Conservation (phyloP, 2,888 invertebrate genomes). For the Emmelina monodactyla region DNA sequence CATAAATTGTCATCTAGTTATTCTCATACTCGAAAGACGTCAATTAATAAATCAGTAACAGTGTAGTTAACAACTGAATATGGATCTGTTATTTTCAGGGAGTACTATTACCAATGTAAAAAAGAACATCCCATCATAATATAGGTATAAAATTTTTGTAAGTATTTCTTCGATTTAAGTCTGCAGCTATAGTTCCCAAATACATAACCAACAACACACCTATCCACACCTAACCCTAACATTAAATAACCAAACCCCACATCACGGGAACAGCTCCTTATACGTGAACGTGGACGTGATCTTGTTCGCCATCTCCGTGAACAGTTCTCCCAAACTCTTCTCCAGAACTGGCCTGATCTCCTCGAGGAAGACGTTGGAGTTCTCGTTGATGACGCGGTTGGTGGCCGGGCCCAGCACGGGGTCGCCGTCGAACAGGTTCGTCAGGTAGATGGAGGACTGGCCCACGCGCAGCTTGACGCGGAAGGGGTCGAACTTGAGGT, state of each 20-base stretch:
- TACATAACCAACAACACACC: too few relatives aligned
- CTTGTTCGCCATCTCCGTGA: conserved; percentile 74
- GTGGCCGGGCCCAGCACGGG: conserved; percentile 71
- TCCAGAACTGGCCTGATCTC: conserved; percentile 74
- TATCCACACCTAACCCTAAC: too few relatives aligned
- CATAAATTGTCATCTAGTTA: too few relatives aligned
- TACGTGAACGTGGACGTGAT: conserved; percentile 74
- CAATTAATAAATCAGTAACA: too few relatives aligned
- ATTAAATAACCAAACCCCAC: conserved; percentile 9
- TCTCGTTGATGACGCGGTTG: conserved; percentile 72
- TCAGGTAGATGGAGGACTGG: conserved; percentile 66
- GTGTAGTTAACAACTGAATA: too few relatives aligned
- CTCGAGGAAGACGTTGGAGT: conserved; percentile 71
- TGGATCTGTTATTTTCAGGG: too few relatives aligned
- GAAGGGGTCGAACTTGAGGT: conserved; percentile 71
- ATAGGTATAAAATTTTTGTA: too few relatives aligned
- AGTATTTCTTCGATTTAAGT: too few relatives aligned
- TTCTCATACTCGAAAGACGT: too few relatives aligned
- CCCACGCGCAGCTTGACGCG: conserved; percentile 68
- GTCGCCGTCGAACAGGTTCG: conserved; percentile 73
- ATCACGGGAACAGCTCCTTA: conserved; percentile 72
- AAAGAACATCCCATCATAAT: too few relatives aligned
- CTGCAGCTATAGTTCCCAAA: too few relatives aligned
- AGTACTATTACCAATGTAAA: too few relatives aligned
- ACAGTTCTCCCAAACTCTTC: conserved; percentile 68